A percentile compares a stretch with the other conserved stretches of the same genome.
These are phyloP conservation scores for Drosophila neocordata DNA, from an alignment of 1,140 invertebrate genomes.

Conservation along the genomic window DNA sequence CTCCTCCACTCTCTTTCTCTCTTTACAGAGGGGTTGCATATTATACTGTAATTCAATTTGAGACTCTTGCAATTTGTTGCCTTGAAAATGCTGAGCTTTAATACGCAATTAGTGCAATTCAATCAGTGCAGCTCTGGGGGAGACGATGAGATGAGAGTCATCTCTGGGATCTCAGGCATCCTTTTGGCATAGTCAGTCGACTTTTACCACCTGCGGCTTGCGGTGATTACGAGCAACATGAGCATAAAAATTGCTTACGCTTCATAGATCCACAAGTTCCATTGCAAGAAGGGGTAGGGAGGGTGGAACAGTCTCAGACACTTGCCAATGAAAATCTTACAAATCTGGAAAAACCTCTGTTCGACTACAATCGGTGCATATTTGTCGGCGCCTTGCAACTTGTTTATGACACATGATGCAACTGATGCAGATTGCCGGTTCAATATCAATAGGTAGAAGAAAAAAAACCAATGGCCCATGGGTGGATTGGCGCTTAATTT, in stretches of 20 bases:
- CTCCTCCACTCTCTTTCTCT: background rate
- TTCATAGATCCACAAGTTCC: constrained; percentile 44
- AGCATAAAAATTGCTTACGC: constrained; percentile 78
- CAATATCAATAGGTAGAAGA: constrained; percentile 15
- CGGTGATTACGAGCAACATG: constrained; percentile 81
- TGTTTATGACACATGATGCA: constrained; percentile 78
- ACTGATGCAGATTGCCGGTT: constrained; percentile 69
- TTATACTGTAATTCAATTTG: constrained; percentile 68
- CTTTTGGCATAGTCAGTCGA: too few species aligned
- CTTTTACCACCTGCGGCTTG: constrained; percentile 80
- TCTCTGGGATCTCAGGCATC: constrained; percentile 2
- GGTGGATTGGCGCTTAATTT: constrained; percentile 66
- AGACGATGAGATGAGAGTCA: constrained; percentile 28
- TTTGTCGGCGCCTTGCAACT: constrained; percentile 77
- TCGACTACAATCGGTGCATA: background rate
- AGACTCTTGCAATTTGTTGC: constrained; percentile 63
- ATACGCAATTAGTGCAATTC: constrained; percentile 80
- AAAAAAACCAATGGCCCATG: background rate
- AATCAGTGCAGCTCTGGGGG: constrained; percentile 60
- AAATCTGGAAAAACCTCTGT: too few species aligned
- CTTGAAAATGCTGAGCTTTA: constrained; percentile 68
- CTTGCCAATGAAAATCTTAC: too few species aligned
- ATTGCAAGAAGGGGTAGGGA: too few species aligned
- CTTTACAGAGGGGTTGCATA: constrained; percentile 8
- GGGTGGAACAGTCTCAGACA: too few species aligned